A percentile compares a stretch with the other conserved stretches of the same genome.
phyloP scores from a whole-genome alignment of 2,113 vertebrate genomes.

The Tenrec ecaudatus region DNA sequence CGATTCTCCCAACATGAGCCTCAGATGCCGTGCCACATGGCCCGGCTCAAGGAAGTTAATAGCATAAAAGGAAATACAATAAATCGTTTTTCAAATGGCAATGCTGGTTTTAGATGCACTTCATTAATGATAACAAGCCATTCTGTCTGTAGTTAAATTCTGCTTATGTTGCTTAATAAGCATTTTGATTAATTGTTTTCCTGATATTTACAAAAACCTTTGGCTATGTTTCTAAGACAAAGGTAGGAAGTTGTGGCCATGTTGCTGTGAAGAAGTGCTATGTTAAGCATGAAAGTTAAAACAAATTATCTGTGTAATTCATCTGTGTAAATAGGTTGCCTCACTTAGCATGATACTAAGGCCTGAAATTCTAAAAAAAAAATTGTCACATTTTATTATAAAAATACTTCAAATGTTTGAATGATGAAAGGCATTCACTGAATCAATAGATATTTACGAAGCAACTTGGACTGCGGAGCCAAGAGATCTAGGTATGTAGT shows the following conservation, averaged over 20 bases:
- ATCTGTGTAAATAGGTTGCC: slow-evolving; percentile 3
- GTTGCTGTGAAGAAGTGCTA: slow-evolving; percentile 38
- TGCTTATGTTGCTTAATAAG: neutral
- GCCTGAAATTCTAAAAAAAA: neutral
- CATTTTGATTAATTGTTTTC: neutral
- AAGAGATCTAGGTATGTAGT: too few species aligned
- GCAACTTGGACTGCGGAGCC: neutral
- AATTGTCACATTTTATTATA: neutral
- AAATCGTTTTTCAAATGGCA: neutral
- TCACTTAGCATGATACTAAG: neutral
- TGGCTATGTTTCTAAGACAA: neutral
- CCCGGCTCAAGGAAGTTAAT: neutral
- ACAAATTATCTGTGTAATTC: slow-evolving; percentile 24
- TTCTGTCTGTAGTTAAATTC: slow-evolving; percentile 22
- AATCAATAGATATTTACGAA: neutral
- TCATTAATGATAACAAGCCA: neutral
- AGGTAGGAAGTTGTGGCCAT: neutral
- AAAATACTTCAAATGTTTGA: neutral
- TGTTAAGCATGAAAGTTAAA: slow-evolving; percentile 59
- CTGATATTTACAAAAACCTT: neutral
- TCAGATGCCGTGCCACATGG: neutral
- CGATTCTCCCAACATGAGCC: neutral
- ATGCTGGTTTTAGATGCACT: neutral
- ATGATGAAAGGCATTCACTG: neutral
- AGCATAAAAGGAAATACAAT: neutral